Conservation (phyloP, 35 echinoderm and acorn worm genomes). For the Diadema setosum region DNA sequence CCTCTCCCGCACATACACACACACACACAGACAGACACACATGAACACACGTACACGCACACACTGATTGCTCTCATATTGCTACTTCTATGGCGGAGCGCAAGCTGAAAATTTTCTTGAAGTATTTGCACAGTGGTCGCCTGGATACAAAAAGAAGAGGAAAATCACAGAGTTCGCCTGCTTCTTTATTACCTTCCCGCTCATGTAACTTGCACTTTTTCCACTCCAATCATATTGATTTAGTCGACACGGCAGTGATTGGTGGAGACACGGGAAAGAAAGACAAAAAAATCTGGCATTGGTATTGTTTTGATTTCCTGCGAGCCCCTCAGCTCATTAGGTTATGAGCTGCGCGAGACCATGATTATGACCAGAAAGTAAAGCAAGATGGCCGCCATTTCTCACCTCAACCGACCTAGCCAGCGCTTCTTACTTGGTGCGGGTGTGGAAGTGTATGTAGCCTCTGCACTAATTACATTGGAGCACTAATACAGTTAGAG, state of each 20-base stretch:
- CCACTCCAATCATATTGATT: background rate
- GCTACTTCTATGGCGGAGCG: too few relatives aligned
- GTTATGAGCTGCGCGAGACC: slow-evolving; percentile 1
- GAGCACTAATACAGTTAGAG: slow-evolving; percentile 69
- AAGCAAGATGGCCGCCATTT: background rate
- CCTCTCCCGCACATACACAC: too few relatives aligned
- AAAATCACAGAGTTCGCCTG: background rate
- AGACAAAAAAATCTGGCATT: slow-evolving; percentile 5
- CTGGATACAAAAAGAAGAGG: background rate
- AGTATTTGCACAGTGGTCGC: slow-evolving; percentile 11
- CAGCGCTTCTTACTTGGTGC: too few relatives aligned
- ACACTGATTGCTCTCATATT: too few relatives aligned
- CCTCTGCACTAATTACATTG: slow-evolving; percentile 60
- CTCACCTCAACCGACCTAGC: background rate
- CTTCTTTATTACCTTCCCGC: background rate
- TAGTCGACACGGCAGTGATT: background rate
- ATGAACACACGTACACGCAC: too few relatives aligned
- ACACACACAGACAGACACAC: too few relatives aligned
- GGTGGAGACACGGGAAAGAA: background rate
- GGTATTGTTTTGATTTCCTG: slow-evolving; percentile 18
- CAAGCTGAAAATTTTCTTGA: background rate
- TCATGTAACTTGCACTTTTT: slow-evolving; percentile 9
- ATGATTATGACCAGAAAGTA: background rate
- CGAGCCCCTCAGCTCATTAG: slow-evolving; percentile 9
- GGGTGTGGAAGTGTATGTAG: slow-evolving; percentile 13